Conservation (phyloP, 1,140 invertebrate genomes). For the Leptoteleia sp. region DNA sequence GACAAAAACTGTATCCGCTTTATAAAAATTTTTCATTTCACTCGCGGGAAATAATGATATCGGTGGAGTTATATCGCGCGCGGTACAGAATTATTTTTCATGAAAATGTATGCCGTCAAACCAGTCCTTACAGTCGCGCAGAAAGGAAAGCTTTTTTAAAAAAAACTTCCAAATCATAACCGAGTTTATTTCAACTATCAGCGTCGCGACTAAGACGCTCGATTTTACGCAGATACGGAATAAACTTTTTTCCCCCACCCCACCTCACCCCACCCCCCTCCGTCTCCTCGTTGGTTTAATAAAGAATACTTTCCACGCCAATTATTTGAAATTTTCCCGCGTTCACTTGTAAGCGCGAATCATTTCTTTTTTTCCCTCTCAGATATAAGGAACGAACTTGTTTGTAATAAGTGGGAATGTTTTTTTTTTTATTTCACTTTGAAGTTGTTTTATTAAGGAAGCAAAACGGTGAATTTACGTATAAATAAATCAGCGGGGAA, state of each 20-base stretch:
- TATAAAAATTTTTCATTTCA: too few species aligned
- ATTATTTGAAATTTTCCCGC: conserved; percentile 19
- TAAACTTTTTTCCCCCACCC: conserved; percentile 25
- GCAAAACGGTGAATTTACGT: too few species aligned
- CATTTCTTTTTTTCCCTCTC: too few species aligned
- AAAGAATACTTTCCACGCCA: conserved; percentile 20
- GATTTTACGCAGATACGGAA: conserved; percentile 4
- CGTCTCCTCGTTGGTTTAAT: conserved; percentile 20
- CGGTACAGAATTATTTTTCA: conserved; percentile 24
- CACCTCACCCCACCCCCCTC: too few species aligned
- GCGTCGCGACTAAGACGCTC: conserved; percentile 3
- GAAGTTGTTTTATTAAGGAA: too few species aligned
- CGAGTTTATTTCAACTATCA: conserved; percentile 26
- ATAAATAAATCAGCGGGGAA: too few species aligned
- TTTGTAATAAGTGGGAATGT: too few species aligned
- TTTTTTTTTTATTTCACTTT: too few species aligned
- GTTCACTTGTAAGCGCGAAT: neutral
- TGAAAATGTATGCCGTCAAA: conserved; percentile 31
- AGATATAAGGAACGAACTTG: too few species aligned
- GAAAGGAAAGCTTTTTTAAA: conserved; percentile 33
- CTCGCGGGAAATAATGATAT: conserved; percentile 2
- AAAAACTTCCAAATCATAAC: conserved; percentile 37
- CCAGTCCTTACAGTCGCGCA: conserved; percentile 7
- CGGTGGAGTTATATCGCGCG: conserved; percentile 7
- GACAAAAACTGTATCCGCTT: too few species aligned